Evolutionary conservation across 2,113 vertebrate genomes (phyloP).

Genomic region (Chauna torquata): DNA sequence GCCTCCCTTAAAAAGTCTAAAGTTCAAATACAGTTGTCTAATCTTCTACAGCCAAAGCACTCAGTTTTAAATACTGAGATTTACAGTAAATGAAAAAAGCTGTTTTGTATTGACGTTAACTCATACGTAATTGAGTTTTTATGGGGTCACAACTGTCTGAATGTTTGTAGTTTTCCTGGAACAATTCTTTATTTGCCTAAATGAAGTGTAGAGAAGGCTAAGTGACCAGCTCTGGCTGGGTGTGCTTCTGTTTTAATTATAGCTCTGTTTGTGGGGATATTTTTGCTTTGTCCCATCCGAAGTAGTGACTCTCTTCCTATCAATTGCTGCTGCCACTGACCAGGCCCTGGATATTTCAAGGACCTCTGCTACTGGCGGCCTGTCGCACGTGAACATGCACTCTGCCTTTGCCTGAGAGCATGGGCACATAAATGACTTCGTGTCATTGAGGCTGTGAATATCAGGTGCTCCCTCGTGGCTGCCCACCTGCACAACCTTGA

Average conservation of each 20-base stretch:
- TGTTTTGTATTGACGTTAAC: constrained; percentile 66
- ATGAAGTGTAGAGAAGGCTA: constrained; percentile 40
- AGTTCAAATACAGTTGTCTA: constrained; percentile 4
- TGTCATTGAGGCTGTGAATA: neutral
- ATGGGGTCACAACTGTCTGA: constrained; percentile 60
- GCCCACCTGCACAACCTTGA: neutral
- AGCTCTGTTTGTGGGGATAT: neutral
- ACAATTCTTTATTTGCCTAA: constrained; percentile 56
- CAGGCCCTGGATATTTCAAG: neutral
- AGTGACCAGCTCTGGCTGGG: constrained; percentile 25
- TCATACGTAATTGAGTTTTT: constrained; percentile 64
- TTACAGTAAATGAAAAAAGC: constrained; percentile 63
- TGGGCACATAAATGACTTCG: neutral
- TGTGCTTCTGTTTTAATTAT: constrained; percentile 59
- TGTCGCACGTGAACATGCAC: rapidly evolving
- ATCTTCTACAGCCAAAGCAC: neutral
- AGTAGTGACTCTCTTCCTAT: neutral
- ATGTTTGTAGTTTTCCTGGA: constrained; percentile 56
- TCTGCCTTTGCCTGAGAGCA: neutral
- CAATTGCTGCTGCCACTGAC: neutral
- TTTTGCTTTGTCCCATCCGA: neutral
- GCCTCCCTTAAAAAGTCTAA: constrained; percentile 5
- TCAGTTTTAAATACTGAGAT: constrained; percentile 1
- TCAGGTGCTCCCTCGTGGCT: neutral
- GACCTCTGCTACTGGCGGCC: neutral